Conservation (phyloP, 2,888 invertebrate genomes). For the Sialis lutaria region DNA sequence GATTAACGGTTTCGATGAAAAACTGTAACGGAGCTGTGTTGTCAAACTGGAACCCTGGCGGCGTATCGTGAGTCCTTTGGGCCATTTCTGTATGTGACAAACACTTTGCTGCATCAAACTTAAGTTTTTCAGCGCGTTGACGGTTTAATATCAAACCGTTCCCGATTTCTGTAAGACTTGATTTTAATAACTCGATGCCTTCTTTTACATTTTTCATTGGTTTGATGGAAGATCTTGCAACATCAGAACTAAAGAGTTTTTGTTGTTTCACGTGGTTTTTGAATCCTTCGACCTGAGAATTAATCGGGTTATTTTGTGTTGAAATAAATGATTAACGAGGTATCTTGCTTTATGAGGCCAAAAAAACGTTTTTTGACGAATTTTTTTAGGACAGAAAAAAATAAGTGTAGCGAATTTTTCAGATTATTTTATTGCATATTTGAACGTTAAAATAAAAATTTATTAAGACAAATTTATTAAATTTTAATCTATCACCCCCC, state of each 20-base stretch:
- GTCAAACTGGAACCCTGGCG: constrained; percentile 57
- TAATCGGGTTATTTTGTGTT: too few relatives aligned
- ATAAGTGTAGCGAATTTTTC: too few relatives aligned
- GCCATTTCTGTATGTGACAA: constrained; percentile 61
- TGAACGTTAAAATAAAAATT: too few relatives aligned
- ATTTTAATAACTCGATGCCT: constrained; percentile 39
- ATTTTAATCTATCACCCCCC: too few relatives aligned
- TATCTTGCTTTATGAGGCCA: too few relatives aligned
- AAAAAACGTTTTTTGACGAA: too few relatives aligned
- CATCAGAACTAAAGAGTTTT: constrained; percentile 64
- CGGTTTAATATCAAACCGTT: constrained; percentile 42
- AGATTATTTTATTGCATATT: too few relatives aligned
- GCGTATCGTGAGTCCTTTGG: constrained; percentile 59
- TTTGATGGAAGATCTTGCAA: constrained; percentile 48
- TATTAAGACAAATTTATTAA: too few relatives aligned
- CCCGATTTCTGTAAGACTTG: constrained; percentile 39
- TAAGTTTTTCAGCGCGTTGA: constrained; percentile 41
- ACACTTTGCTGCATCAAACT: constrained; percentile 53
- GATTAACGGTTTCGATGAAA: constrained; percentile 47
- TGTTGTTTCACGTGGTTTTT: constrained; percentile 76
- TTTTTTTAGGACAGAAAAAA: too few relatives aligned
- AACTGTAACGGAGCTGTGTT: constrained; percentile 53
- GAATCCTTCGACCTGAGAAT: constrained; percentile 44
- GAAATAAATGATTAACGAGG: too few relatives aligned
- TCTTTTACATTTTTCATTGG: constrained; percentile 43